Evolutionary conservation across 2,113 vertebrate species (phyloP).

Genomic region (Rhizomys pruinosus): DNA sequence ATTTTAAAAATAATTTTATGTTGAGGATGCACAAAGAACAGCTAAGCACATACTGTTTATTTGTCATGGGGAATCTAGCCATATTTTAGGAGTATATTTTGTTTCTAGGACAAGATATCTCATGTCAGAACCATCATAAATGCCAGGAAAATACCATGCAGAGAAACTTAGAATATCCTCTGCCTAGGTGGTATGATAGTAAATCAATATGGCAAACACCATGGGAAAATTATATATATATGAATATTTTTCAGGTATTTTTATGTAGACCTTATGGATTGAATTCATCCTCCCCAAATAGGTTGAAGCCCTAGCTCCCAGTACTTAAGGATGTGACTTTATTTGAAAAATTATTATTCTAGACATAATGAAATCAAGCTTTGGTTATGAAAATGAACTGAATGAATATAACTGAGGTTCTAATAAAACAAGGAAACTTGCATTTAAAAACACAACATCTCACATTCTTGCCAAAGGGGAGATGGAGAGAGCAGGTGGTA

Average conservation of each 20-base stretch:
- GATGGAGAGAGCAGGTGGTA: background rate
- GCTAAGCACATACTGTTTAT: background rate
- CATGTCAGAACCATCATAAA: background rate
- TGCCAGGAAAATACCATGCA: background rate
- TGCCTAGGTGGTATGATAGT: background rate
- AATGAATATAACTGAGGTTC: background rate
- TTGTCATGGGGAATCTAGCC: too few relatives aligned
- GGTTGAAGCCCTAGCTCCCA: background rate
- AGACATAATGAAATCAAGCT: conserved; percentile 1
- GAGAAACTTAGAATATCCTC: background rate
- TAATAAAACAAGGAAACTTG: background rate
- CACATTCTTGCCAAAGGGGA: background rate
- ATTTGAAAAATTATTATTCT: background rate
- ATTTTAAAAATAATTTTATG: background rate
- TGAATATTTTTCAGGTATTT: conserved; percentile 25
- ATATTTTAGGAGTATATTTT: background rate
- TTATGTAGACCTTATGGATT: background rate
- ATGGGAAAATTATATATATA: background rate
- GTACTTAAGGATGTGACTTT: background rate
- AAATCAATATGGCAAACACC: background rate
- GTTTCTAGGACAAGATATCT: background rate
- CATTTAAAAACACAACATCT: background rate
- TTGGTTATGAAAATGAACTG: background rate
- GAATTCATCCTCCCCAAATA: background rate
- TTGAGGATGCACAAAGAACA: background rate